Evolutionary conservation across 2,797 vertebrate genomes (phyloP).

Genomic region (Scyliorhinus canicula): DNA sequence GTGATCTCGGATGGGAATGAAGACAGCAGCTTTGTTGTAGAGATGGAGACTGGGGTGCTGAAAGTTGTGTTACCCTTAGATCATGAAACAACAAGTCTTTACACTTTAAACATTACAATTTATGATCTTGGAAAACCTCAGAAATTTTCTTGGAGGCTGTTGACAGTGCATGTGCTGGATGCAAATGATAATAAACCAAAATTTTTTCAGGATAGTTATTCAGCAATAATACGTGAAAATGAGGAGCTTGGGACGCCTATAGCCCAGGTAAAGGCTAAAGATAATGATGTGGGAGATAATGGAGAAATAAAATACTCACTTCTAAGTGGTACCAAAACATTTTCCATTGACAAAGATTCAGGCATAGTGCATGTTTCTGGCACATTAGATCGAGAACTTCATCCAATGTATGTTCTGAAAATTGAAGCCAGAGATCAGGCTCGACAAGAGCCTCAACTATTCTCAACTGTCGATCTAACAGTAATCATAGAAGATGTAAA

Average conservation of each 20-base stretch:
- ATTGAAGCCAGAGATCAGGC: conserved; percentile 82
- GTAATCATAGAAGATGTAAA: conserved; percentile 81
- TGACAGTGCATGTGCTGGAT: conserved; percentile 80
- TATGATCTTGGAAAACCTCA: conserved; percentile 82
- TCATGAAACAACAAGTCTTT: conserved; percentile 78
- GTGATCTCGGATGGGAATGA: conserved; percentile 83
- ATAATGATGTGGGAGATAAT: conserved; percentile 70
- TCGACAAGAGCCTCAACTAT: conserved; percentile 64
- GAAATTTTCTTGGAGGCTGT: conserved; percentile 80
- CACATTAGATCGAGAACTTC: conserved; percentile 74
- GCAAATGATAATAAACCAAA: conserved; percentile 82
- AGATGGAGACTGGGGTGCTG: conserved; percentile 76
- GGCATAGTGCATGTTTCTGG: conserved; percentile 73
- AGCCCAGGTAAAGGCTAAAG: conserved; percentile 67
- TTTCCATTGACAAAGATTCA: conserved; percentile 71
- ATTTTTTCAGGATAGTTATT: conserved; percentile 74
- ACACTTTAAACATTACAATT: conserved; percentile 85
- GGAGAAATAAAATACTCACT: conserved; percentile 71
- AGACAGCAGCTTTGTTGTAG: conserved; percentile 79
- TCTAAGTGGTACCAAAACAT: conserved; percentile 70
- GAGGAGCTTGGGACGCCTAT: conserved; percentile 65
- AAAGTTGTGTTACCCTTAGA: conserved; percentile 73
- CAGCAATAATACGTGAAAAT: conserved; percentile 72
- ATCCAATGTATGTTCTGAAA: conserved; percentile 68
- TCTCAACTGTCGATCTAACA: conserved; percentile 66